Base-by-base conservation (phyloP, 2,888 invertebrate species). In the Leptinotarsa haldemani region DNA sequence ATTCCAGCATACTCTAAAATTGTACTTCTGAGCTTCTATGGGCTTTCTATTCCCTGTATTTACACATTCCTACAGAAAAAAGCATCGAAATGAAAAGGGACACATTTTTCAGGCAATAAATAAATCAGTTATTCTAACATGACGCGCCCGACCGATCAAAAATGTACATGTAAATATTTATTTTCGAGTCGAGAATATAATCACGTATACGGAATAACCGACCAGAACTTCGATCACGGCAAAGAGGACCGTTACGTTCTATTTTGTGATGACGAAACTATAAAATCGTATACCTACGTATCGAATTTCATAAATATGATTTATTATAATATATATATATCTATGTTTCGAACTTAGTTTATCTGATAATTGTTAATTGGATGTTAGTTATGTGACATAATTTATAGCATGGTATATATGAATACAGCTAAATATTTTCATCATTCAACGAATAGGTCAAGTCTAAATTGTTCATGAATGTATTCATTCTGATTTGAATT, bases 151-250 rank as follows among this genome's bases (percentile, higher is more conserved):
- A 61, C 18, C 40, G 40, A 61, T 61, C 61, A 5, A 61, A 61
- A 61, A 16, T 40, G 40, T 40, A 40, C 61, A 61, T 61, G 61
- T 30, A 40, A 61, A 61, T 61, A 61, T 61, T 61, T 61, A 25
- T 25, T 30, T 61, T 40, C 4, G 30, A 30, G 9, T 61, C 61
- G 61, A 40, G 71, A 74, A 76, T 67, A 74, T 58, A 66, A 72
- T 76, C 76, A 76, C 76, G 76, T 76, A 22, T 56, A 74, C 72
- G 65, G 71, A 74, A 69, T 74, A 74, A 72, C 72, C 63, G 67
- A 72, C 70, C 72, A 70, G 76, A 74, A 73, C 70, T 68, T 71
- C 22, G 5, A 22, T 15, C 66, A 73, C 70, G 73, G 73, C 75
- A 66, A 71, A 71, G 67, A 73, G 69, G 64, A 76, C 75, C 75